These are phyloP conservation scores for Martes flavigula DNA, from an alignment of 2,797 vertebrate species.

Conservation along the genomic window DNA sequence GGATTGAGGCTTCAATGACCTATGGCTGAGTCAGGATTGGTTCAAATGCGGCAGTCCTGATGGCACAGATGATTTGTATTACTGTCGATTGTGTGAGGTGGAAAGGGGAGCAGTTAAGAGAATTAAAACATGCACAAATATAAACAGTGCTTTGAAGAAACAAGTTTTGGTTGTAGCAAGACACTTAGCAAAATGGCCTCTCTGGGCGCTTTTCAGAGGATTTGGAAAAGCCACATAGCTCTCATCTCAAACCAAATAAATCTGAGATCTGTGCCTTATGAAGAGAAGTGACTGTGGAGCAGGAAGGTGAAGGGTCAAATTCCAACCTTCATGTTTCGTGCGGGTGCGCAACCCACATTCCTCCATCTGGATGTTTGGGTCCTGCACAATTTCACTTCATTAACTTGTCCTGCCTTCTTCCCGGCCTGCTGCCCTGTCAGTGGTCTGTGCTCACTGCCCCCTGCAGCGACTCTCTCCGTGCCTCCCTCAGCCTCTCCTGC, in stretches of 20 bases:
- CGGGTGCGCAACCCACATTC: background rate
- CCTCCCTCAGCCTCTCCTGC: background rate
- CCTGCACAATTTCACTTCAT: background rate
- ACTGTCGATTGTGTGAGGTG: background rate
- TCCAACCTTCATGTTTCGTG: background rate
- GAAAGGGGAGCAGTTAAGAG: background rate
- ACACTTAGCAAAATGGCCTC: background rate
- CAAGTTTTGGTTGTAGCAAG: background rate
- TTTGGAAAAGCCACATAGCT: background rate
- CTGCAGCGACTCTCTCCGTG: background rate
- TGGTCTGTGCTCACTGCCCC: background rate
- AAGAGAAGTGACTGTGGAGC: background rate
- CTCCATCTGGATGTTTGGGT: background rate
- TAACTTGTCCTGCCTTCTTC: background rate
- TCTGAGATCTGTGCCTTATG: background rate
- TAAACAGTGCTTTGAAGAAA: background rate
- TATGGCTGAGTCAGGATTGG: background rate
- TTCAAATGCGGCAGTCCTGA: background rate
- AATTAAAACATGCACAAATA: background rate
- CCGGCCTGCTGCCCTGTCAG: no score
- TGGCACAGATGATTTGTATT: background rate
- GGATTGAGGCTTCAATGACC: background rate
- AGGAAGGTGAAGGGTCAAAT: background rate
- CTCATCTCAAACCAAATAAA: background rate
- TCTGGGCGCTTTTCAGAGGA: constrained; percentile 1